Conservation (phyloP, 2,888 invertebrate genomes). For the Pseudeuparius sepicola region DNA sequence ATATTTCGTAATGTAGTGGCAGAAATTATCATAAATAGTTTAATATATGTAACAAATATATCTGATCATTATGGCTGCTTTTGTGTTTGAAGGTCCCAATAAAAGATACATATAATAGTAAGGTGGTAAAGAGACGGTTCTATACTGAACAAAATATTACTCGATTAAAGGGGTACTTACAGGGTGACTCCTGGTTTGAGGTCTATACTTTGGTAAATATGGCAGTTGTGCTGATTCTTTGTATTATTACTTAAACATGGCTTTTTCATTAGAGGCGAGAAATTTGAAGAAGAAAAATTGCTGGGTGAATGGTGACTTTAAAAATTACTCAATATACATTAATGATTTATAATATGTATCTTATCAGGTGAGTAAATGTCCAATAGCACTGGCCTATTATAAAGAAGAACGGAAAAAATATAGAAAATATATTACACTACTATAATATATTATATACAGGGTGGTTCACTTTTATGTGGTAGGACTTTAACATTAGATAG, state of each 20-base stretch:
- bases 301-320: constrained; percentile 1
- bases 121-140: not conserved
- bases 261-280: not conserved
- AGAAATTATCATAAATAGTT: not conserved
- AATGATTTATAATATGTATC: constrained; percentile 1
- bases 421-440: too few species aligned
- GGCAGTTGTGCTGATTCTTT: too few species aligned
- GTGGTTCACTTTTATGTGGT: too few species aligned
- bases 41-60: constrained; percentile 1
- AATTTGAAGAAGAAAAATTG: not conserved
- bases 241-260: not conserved
- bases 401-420: too few species aligned
- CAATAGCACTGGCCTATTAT: not conserved
- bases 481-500: too few species aligned
- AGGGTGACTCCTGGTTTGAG: constrained; percentile 1
- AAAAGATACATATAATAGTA: not conserved
- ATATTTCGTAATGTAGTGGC: constrained; percentile 1
- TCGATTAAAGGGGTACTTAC: not conserved
- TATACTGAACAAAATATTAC: constrained; percentile 3
- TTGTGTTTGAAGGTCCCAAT: too few species aligned
- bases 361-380: constrained; percentile 1
- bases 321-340: not conserved
- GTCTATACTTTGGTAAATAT: too few species aligned
- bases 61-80: constrained; percentile 3
- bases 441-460: too few species aligned